Evolutionary conservation across 2,797 vertebrate species (phyloP).

Genomic region (Cryptoblepharus egeriae): DNA sequence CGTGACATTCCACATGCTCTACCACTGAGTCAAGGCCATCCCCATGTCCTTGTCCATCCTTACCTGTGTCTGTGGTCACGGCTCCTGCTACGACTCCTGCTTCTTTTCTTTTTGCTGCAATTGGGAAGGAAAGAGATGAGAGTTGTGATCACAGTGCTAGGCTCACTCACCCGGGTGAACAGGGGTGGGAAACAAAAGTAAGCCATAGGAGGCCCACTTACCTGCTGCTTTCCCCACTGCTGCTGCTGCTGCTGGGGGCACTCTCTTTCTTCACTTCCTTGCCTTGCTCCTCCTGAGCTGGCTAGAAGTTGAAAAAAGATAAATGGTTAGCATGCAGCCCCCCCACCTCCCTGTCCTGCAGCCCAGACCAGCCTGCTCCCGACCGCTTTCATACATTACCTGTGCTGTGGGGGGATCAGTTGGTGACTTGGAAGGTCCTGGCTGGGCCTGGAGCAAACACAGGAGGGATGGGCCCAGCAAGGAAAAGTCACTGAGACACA

Average conservation of each 20-base stretch:
- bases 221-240: conserved; percentile 1
- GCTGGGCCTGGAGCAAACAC: conserved; percentile 38
- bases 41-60: background rate
- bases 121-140: background rate
- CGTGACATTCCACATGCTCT: too few relatives aligned
- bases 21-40: too few relatives aligned
- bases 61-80: conserved; percentile 69
- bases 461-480: conserved; percentile 6
- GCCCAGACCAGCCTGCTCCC: background rate
- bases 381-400: conserved; percentile 13
- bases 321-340: rapidly evolving
- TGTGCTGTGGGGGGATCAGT: conserved; percentile 30
- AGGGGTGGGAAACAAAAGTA: background rate
- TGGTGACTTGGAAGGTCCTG: conserved; percentile 39
- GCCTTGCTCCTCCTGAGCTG: conserved; percentile 50
- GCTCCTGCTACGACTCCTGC: conserved; percentile 64
- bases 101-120: conserved; percentile 63
- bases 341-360: background rate
- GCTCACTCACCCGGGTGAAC: background rate
- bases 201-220: conserved; percentile 15
- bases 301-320: background rate
- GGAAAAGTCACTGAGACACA: conserved; percentile 1
- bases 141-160: too few relatives aligned
- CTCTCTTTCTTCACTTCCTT: conserved; percentile 59
- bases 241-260: conserved; percentile 40